Percentiles rank a stretch among this genome's conserved stretches.
Conservation (phyloP, 2,888 invertebrate genomes). For the Ophion slaviceki region DNA sequence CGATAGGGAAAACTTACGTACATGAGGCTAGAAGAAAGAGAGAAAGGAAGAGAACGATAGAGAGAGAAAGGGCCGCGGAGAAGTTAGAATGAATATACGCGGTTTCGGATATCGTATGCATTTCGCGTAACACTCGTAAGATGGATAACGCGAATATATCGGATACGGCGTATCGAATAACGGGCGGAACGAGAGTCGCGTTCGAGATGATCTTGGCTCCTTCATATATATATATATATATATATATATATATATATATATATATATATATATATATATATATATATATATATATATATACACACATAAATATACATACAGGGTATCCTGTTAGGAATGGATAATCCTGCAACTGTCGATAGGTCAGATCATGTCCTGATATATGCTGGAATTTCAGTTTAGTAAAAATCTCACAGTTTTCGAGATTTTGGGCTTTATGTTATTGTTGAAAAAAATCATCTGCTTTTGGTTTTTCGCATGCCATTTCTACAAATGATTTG, state of each 20-base stretch:
- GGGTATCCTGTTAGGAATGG: too few relatives aligned
- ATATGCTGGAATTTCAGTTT: too few relatives aligned
- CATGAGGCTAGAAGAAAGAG: neutral
- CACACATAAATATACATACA: too few relatives aligned
- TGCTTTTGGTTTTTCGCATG: too few relatives aligned
- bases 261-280: too few relatives aligned
- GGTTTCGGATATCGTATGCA: conserved; percentile 69
- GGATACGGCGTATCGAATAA: conserved; percentile 68
- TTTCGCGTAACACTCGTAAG: conserved; percentile 66
- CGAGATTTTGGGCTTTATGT: too few relatives aligned
- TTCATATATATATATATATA: conserved; percentile 10
- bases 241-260: neutral
- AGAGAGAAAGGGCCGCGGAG: conserved; percentile 1
- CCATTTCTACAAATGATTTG: too few relatives aligned
- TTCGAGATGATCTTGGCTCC: conserved; percentile 62
- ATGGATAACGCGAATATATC: conserved; percentile 70
- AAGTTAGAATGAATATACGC: conserved; percentile 46
- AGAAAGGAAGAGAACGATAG: conserved; percentile 12
- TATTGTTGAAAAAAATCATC: too few relatives aligned
- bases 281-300: too few relatives aligned
- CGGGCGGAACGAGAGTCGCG: conserved; percentile 67
- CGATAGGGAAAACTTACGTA: conserved; percentile 39
- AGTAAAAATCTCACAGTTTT: too few relatives aligned
- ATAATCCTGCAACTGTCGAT: too few relatives aligned
- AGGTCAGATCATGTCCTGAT: too few relatives aligned